phyloP scores from a whole-genome alignment of 2,113 vertebrate species.

The Percina caprodes region DNA sequence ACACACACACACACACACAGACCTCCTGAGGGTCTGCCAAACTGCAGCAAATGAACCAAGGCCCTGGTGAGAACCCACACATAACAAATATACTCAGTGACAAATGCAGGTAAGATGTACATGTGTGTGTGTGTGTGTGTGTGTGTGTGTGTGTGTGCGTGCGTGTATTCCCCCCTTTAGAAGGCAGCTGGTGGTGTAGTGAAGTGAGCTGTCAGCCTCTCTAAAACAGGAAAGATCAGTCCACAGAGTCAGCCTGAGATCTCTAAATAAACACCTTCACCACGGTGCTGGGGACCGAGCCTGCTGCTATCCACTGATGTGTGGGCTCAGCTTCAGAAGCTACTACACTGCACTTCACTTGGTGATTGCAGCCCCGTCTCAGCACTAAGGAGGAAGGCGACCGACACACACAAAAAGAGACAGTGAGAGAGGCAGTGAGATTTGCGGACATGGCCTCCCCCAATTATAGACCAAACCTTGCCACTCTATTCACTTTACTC shows the following conservation, averaged over 20 bases:
- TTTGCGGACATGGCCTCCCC: constrained; percentile 58
- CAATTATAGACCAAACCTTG: constrained; percentile 76
- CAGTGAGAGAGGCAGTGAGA: constrained; percentile 6
- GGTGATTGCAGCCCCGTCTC: constrained; percentile 35
- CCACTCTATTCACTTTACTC: constrained; percentile 61
- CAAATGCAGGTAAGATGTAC: constrained; percentile 18
- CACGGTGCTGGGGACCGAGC: not conserved
- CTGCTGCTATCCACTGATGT: constrained; percentile 26
- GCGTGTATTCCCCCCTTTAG: not conserved
- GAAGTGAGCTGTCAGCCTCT: constrained; percentile 44
- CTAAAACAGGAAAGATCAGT: constrained; percentile 39
- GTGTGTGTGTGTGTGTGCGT: too few species aligned
- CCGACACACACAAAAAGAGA: constrained; percentile 15
- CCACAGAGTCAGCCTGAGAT: constrained; percentile 29
- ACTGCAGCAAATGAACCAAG: constrained; percentile 63
- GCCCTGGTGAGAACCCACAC: constrained; percentile 32
- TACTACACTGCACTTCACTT: constrained; percentile 8
- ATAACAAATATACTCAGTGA: constrained; percentile 41
- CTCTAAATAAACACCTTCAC: constrained; percentile 42
- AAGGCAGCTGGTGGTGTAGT: constrained; percentile 38
- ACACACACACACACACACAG: constrained; percentile 48
- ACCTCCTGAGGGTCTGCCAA: constrained; percentile 66
- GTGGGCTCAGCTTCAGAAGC: constrained; percentile 27
- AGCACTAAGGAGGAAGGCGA: constrained; percentile 24
- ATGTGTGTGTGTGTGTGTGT: too few species aligned